Evolutionary conservation across 2,888 invertebrate species (phyloP).

Genomic region (Fragum sueziense): DNA sequence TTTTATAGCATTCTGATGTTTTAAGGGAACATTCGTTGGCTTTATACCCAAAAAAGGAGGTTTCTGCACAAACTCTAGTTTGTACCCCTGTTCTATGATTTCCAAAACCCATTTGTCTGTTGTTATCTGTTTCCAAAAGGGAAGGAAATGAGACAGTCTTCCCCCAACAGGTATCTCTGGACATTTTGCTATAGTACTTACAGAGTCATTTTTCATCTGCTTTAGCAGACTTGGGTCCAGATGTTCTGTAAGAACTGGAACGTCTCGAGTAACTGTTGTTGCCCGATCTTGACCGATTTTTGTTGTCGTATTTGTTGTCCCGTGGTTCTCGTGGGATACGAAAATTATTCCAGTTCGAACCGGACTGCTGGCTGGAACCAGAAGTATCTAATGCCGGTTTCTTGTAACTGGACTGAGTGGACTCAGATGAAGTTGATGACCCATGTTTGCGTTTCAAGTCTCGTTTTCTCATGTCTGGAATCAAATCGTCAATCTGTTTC

Average conservation of each 20-base stretch:
- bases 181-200: slow-evolving; percentile 30
- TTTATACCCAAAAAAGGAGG: slow-evolving; percentile 30
- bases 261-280: not conserved
- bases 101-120: no score
- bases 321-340: slow-evolving; percentile 11
- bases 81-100: slow-evolving; percentile 38
- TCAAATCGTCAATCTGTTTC: slow-evolving; percentile 40
- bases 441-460: slow-evolving; percentile 14
- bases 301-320: not conserved
- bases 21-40: slow-evolving; percentile 15
- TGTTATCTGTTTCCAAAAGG: slow-evolving; percentile 28
- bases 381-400: not conserved
- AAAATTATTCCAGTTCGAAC: slow-evolving; percentile 22
- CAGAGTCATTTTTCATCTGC: slow-evolving; percentile 39
- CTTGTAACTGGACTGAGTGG: not conserved
- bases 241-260: not conserved
- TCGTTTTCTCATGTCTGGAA: slow-evolving; percentile 29
- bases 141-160: slow-evolving; percentile 18
- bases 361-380: not conserved
- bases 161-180: slow-evolving; percentile 51
- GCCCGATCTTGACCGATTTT: not conserved
- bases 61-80: slow-evolving; percentile 35
- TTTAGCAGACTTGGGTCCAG: not conserved
- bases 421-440: not conserved
- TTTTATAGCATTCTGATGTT: slow-evolving; percentile 21